Base-by-base conservation (phyloP, 30 jellyfish, hydroid and myxozoan species). In the Mastigias papua region DNA sequence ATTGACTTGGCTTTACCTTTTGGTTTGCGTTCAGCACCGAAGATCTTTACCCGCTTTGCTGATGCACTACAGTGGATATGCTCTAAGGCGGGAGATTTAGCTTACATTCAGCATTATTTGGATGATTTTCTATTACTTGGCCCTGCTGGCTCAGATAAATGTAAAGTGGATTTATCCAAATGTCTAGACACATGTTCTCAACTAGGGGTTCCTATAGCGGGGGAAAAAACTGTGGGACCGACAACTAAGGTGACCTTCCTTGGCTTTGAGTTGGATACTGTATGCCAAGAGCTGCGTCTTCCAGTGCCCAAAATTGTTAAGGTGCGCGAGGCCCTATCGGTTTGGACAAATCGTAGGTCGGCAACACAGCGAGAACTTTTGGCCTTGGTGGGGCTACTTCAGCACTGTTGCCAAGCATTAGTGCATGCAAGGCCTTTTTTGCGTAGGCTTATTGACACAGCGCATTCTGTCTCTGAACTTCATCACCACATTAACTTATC, bases 11-110 rank as follows among this genome's bases (percentile, higher is more conserved):
- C 97, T 20, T 68, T 90, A 34, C 96, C 96, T 2, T 90, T 90
- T 68, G 97, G 97, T 19, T 89, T 92, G 31, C 78, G 97, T 0
- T 84, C 97, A 29, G 97, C 97, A n/a, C 97, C 97, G 21, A 21
- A 13, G 2, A 84, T 74, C 31, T 84, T 90, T 61, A 83, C 96
- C 32, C 80, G 92, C 31, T 83, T 90, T 76, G 92, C 97, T 4
- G 88, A 90, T 64, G 73, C 73, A 17, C 78, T 90, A 17, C 93
- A 83, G 63, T 57, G 29, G 64, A 73, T 72, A 71, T 49, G 58
- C 42, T 57, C 1, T 29, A 63, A 16, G 29, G 82, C 2, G 90
- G 91, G 34, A 70, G 92, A 11, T n/a, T n/a, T n/a, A n/a, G n/a
- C n/a, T n/a, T n/a, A n/a, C n/a, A n/a, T n/a, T n/a, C n/a, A n/a